Evolutionary conservation across 2,797 vertebrate genomes (phyloP).

Genomic region (Pteronotus mesoamericanus): DNA sequence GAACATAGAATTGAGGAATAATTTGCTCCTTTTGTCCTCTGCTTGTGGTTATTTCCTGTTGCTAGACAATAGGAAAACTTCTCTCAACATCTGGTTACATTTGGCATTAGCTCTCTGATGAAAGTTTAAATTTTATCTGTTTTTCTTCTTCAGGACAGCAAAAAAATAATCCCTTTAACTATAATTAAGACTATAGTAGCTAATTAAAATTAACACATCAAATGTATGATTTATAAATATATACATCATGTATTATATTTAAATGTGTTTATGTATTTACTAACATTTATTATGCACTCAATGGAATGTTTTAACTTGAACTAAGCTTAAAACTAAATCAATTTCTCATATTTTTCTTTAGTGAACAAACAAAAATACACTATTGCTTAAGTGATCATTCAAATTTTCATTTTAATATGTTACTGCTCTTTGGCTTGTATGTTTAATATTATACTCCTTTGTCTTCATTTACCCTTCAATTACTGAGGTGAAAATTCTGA

Average conservation of each 20-base stretch:
- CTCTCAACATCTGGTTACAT: background rate
- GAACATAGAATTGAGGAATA: background rate
- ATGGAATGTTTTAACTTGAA: slow-evolving; percentile 15
- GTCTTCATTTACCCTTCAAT: slow-evolving; percentile 79
- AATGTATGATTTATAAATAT: background rate
- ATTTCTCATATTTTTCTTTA: slow-evolving; percentile 42
- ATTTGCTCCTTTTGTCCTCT: background rate
- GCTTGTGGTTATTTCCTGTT: background rate
- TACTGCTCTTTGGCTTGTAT: slow-evolving; percentile 51
- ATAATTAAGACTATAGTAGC: background rate
- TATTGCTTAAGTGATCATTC: slow-evolving; percentile 40
- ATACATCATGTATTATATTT: background rate
- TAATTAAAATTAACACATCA: background rate
- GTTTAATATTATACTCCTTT: slow-evolving; percentile 72
- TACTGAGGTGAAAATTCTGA: slow-evolving; percentile 82
- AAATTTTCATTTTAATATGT: slow-evolving; percentile 26
- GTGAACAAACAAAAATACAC: background rate
- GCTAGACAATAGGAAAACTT: background rate
- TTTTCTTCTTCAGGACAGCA: background rate
- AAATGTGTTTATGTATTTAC: background rate
- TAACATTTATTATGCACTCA: background rate
- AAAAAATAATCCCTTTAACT: background rate
- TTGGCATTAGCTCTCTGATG: background rate
- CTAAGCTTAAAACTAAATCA: slow-evolving; percentile 51
- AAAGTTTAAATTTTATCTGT: background rate